These are phyloP conservation scores for Ganaspis sp. DNA, from an alignment of 1,140 invertebrate species.

Conservation along the genomic window DNA sequence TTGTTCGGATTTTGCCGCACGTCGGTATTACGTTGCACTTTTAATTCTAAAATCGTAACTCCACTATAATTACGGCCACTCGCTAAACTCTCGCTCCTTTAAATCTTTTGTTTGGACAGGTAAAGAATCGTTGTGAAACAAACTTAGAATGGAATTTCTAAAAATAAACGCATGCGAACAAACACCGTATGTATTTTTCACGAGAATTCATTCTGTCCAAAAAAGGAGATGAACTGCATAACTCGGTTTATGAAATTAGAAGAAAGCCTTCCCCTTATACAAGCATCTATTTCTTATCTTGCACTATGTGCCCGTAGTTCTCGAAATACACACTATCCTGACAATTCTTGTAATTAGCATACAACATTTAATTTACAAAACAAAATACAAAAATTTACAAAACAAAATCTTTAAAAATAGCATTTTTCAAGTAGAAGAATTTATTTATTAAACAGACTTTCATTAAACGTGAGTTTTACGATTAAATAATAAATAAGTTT, in stretches of 20 bases:
- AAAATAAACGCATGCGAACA: conserved; percentile 26
- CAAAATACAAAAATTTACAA: too few relatives aligned
- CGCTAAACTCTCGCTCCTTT: conserved; percentile 27
- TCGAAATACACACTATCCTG: too few relatives aligned
- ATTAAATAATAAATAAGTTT: too few relatives aligned
- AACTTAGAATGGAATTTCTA: conserved; percentile 14
- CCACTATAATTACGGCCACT: conserved; percentile 10
- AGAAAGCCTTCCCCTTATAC: not conserved
- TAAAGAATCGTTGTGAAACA: conserved; percentile 16
- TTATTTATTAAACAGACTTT: too few relatives aligned
- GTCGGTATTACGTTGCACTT: conserved; percentile 30
- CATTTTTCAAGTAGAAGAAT: too few relatives aligned
- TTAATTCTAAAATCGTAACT: conserved; percentile 30
- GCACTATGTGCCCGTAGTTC: too few relatives aligned
- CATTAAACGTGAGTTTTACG: too few relatives aligned
- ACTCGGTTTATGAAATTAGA: not conserved
- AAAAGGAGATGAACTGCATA: not conserved
- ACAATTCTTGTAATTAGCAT: too few relatives aligned
- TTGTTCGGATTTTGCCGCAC: conserved; percentile 20
- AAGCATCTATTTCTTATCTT: not conserved
- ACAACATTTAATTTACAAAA: too few relatives aligned
- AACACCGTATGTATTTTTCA: not conserved
- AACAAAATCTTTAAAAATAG: too few relatives aligned
- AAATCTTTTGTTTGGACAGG: conserved; percentile 25
- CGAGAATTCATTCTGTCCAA: not conserved